Base-by-base conservation (phyloP, 2,113 vertebrate genomes). In the Oophaga pumilio region DNA sequence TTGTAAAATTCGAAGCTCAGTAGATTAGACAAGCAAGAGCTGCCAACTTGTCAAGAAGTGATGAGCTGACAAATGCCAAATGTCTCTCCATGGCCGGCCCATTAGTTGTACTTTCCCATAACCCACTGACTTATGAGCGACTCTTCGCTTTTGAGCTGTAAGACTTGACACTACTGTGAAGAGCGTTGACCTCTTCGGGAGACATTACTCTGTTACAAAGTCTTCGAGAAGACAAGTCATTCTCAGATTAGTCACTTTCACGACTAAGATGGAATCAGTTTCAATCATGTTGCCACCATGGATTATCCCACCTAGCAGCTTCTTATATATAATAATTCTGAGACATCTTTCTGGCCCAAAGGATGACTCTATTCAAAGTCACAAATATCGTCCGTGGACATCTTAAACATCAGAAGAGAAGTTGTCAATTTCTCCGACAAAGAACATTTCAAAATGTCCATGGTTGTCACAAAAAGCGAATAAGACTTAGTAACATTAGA, bases 21-120 rank as follows among this genome's bases (percentile, higher is more conserved):
- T 64, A 81, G n/a, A 81, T 17, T 82, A 87, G 28, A 76, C 85
- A 81, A 53, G 66, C 52, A 49, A 56, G 10, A 33, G 62, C 53
- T 22, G 59, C 76, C 15, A 68, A 20, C 57, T 86, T 86, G 62
- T 86, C 85, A 57, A 11, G 26, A 53, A 69, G 76, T 86, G 76
- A 69, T 24, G 69, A 56, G 49, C 77, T 86, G 85, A 86, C 62
- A 80, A 86, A 86, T 80, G 52, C 76, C 76, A 86, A 74, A 28
- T 76, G 71, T 59, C 71, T 60, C 71, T 60, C 24, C 49, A 11
- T 64, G 81, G 62, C 62, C 49, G 62, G 22, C 28, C 81, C 62
- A 49, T 50, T 53, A 26, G n/a, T 14, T 53, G 81, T 53, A 68
- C 62, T 83, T 83, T 68, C 81, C 62, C 62, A 83, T 83, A 83